Evolutionary conservation across 2,797 vertebrate genomes (phyloP).

Genomic region (Sebastes diaconus): DNA sequence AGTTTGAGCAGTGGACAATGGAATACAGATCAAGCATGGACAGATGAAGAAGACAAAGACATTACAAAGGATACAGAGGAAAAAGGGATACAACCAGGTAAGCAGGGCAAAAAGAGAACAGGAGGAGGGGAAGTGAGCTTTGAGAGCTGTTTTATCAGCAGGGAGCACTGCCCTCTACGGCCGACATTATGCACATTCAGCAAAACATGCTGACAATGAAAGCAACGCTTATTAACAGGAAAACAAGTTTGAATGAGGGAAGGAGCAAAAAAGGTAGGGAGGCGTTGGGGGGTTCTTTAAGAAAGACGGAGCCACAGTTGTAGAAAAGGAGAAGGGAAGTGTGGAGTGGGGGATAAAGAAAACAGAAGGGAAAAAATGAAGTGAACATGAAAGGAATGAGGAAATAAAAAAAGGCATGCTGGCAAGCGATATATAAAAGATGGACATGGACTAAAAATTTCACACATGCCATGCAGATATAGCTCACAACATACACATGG

Average conservation of each 20-base stretch:
- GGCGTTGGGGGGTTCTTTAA: not conserved
- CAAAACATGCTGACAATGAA: not conserved
- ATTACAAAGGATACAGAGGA: not conserved
- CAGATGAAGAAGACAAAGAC: not conserved
- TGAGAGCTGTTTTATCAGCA: not conserved
- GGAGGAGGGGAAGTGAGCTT: not conserved
- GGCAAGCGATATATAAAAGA: not conserved
- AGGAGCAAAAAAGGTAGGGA: not conserved
- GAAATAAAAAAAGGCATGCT: not conserved
- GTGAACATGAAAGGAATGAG: not conserved
- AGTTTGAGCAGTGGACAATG: not conserved
- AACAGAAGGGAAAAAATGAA: not conserved
- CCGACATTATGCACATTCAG: not conserved
- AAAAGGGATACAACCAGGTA: too few relatives aligned
- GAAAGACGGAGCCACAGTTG: not conserved
- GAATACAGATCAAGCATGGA: not conserved
- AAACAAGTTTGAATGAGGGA: not conserved
- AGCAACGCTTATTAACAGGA: rapidly evolving
- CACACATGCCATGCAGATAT: not conserved
- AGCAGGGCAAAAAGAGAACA: not conserved
- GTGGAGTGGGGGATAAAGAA: not conserved
- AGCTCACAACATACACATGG: not conserved
- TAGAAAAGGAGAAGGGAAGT: not conserved
- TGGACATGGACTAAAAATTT: not conserved
- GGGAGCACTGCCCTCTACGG: conserved; percentile 7